Percentiles rank a stretch among this genome's conserved stretches.
Evolutionary conservation across 2,888 invertebrate genomes (phyloP).

Genomic region (Masnerella sp.): DNA sequence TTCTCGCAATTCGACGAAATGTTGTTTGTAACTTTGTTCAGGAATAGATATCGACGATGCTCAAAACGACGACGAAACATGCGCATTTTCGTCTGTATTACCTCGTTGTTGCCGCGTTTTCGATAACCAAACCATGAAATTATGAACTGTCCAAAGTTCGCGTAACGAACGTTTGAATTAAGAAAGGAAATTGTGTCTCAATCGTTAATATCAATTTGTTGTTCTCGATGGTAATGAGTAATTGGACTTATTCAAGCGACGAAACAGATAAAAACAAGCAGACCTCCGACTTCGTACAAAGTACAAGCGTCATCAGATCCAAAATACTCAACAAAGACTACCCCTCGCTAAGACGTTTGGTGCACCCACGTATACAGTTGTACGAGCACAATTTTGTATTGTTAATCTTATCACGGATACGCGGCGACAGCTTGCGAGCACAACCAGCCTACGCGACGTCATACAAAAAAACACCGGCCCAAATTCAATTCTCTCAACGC

Average conservation of each 20-base stretch:
- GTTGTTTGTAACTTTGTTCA: no score
- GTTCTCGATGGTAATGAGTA: slow-evolving; percentile 5
- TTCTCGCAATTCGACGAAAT: slow-evolving; percentile 1
- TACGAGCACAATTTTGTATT: slow-evolving; percentile 52
- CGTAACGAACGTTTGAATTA: no score
- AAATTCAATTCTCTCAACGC: no score
- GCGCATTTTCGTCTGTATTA: slow-evolving; percentile 53
- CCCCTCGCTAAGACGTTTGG: slow-evolving; percentile 31
- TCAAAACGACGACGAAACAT: slow-evolving; percentile 51
- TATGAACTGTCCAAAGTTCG: slow-evolving; percentile 24
- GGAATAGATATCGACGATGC: slow-evolving; percentile 27
- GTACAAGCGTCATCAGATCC: slow-evolving; percentile 39
- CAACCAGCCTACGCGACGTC: slow-evolving; percentile 44
- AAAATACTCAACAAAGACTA: slow-evolving; percentile 55
- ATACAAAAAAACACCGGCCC: no score
- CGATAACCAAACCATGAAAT: slow-evolving; percentile 16
- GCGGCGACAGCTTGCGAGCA: slow-evolving; percentile 49
- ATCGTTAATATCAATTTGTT: slow-evolving; percentile 19
- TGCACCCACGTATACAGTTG: slow-evolving; percentile 47
- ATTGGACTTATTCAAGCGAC: not conserved
- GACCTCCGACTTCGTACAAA: slow-evolving; percentile 43
- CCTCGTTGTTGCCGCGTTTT: slow-evolving; percentile 56
- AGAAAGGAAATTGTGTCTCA: slow-evolving; percentile 20
- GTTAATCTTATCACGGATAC: slow-evolving; percentile 40
- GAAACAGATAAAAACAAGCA: not conserved